Evolutionary conservation across 2,113 vertebrate species (phyloP), one percentile per base, ranked within the genome.

Genomic region (Psittacus erithacus): DNA sequence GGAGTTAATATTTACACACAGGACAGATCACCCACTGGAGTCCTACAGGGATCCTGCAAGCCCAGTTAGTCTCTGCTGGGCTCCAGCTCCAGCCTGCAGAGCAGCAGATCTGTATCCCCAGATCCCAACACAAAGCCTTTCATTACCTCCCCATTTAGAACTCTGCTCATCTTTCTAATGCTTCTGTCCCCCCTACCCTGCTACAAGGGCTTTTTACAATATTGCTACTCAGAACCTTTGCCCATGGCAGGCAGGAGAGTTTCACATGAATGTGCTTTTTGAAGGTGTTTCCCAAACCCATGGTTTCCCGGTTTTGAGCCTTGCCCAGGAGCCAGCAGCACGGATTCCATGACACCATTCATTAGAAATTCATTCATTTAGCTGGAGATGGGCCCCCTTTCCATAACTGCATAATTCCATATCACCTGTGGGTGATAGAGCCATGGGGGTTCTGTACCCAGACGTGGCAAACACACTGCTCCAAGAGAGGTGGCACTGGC

Each of bases 171-270:
- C 41, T 15, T 68, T 69, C 28, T 17, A 55, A 67, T n/a, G 10
- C 28, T 71, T 49, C 57, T 91, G 33, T 9, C 25, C 20, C 43
- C 13, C 22, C 19, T 43, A 46, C 20, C 29, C 71, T 44, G 18
- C 41, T 60, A 17, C 9, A 41, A 65, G 14, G 23, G 43, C 17
- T 60, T 84, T 81, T 87, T 29, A 18, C 62, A 90, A 25, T 39
- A 38, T 22, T 11, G 3, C 46, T 74, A 24, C 41, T 63, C 16
- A 62, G 82, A 86, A 38, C 11, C 59, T 29, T 33, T 35, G 50
- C 57, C 43, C 0, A 0, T 3, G 59, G 57, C 39, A 73, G 35
- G 22, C 78, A 69, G 57, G 39, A 68, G 1, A 1, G 33, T 38
- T 75, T 75, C 69, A 64, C 46, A 46, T 6, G 9, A 71, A 82